Evolutionary conservation across 1,140 invertebrate species (phyloP).

Genomic region (Dryas iulia): DNA sequence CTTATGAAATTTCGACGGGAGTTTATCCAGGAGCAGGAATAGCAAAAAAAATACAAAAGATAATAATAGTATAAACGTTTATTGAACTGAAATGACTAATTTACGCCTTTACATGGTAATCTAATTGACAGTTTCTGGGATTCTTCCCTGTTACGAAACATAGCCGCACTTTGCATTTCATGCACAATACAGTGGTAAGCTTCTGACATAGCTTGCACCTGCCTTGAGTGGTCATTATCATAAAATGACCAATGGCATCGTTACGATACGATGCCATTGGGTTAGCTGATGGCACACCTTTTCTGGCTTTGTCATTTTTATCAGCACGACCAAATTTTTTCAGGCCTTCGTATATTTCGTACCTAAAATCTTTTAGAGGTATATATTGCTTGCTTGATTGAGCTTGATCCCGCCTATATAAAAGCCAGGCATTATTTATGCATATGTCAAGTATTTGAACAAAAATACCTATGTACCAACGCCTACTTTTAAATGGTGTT

Average conservation of each 20-base stretch:
- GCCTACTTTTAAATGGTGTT: constrained; percentile 27
- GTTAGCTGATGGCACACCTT: not conserved
- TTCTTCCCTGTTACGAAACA: constrained; percentile 32
- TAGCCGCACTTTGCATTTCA: constrained; percentile 28
- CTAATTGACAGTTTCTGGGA: constrained; percentile 24
- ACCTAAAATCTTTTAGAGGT: too few relatives aligned
- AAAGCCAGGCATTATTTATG: too few relatives aligned
- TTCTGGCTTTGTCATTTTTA: constrained; percentile 13
- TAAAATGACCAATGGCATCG: constrained; percentile 26
- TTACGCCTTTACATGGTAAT: constrained; percentile 12
- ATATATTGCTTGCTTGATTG: too few relatives aligned
- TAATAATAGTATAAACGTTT: constrained; percentile 9
- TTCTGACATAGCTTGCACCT: constrained; percentile 29
- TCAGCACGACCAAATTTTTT: constrained; percentile 7
- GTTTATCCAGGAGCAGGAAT: too few relatives aligned
- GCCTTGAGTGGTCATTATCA: constrained; percentile 18
- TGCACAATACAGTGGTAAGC: constrained; percentile 23
- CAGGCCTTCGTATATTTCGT: constrained; percentile 25
- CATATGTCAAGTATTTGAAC: constrained; percentile 30
- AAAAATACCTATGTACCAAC: constrained; percentile 39
- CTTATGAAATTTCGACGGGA: constrained; percentile 9
- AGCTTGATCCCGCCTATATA: too few relatives aligned
- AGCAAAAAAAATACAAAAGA: constrained; percentile 9
- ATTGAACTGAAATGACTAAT: constrained; percentile 9
- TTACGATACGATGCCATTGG: constrained; percentile 8